phyloP scores from a whole-genome alignment of 2,888 invertebrate genomes.

The Diarsia mendica region DNA sequence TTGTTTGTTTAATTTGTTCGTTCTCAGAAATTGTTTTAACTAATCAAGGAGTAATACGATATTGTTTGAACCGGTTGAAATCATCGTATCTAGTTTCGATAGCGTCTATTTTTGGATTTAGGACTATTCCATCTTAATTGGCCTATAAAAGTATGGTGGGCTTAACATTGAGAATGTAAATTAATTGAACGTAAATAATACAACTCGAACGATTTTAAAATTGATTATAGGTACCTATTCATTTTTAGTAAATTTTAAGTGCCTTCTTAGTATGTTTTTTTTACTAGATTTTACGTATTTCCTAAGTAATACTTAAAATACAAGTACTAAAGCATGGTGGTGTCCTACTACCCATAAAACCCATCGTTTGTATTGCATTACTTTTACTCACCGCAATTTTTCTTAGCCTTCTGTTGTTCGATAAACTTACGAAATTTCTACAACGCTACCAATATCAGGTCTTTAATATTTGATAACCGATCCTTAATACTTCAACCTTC shows the following conservation, averaged over 20 bases:
- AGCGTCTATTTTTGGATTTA: neutral
- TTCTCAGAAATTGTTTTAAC: slow-evolving; percentile 22
- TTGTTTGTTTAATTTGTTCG: slow-evolving; percentile 4
- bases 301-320: neutral
- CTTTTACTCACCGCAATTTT: neutral
- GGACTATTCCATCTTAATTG: neutral
- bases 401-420: neutral
- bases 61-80: slow-evolving; percentile 12
- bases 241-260: too few species aligned
- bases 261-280: neutral
- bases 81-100: neutral
- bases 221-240: too few species aligned
- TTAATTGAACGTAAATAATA: too few species aligned
- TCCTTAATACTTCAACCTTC: too few species aligned
- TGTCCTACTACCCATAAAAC: neutral
- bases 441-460: neutral
- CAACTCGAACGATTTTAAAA: too few species aligned
- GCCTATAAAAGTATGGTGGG: neutral
- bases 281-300: neutral
- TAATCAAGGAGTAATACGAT: neutral
- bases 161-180: too few species aligned
- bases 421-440: neutral
- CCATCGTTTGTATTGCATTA: neutral
- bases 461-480: slow-evolving; percentile 6
- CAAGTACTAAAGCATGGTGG: neutral